These are phyloP conservation scores for Macroteleia sp. DNA, from an alignment of 2,888 invertebrate genomes.

Conservation along the genomic window DNA sequence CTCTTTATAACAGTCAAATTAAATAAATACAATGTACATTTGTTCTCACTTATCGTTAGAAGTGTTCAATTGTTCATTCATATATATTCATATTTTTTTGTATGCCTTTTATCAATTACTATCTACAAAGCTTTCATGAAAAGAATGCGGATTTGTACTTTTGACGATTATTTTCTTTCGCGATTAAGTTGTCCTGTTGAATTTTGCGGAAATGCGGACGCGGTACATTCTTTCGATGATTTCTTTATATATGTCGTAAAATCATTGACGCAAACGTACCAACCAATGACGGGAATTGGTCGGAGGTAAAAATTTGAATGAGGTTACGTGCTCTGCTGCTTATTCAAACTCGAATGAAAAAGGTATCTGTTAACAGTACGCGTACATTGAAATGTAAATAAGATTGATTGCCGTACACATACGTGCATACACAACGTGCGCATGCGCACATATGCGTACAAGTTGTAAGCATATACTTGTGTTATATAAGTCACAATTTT, in stretches of 20 bases:
- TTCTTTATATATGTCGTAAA: conserved; percentile 9
- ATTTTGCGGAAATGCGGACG: conserved; percentile 19
- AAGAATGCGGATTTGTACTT: conserved; percentile 55
- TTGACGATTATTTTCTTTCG: conserved; percentile 24
- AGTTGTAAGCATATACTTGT: too few species aligned
- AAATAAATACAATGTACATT: conserved; percentile 60
- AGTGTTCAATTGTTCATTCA: conserved; percentile 35
- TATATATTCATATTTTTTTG: conserved; percentile 32
- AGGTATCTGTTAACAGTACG: too few species aligned
- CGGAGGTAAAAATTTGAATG: background rate
- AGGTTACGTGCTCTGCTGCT: background rate
- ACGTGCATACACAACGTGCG: too few species aligned
- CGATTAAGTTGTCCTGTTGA: background rate
- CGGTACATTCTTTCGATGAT: conserved; percentile 20
- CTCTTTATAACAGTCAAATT: conserved; percentile 49
- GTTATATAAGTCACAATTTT: conserved; percentile 46
- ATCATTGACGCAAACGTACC: background rate
- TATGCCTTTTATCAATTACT: conserved; percentile 34
- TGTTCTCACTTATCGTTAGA: conserved; percentile 42
- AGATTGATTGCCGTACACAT: too few species aligned
- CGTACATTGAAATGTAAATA: too few species aligned
- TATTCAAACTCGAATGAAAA: background rate
- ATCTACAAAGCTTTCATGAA: conserved; percentile 55
- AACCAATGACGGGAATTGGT: background rate
- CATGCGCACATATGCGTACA: too few species aligned